Evolutionary conservation across 1,140 invertebrate genomes (phyloP).

Genomic region (Bombus impatiens): DNA sequence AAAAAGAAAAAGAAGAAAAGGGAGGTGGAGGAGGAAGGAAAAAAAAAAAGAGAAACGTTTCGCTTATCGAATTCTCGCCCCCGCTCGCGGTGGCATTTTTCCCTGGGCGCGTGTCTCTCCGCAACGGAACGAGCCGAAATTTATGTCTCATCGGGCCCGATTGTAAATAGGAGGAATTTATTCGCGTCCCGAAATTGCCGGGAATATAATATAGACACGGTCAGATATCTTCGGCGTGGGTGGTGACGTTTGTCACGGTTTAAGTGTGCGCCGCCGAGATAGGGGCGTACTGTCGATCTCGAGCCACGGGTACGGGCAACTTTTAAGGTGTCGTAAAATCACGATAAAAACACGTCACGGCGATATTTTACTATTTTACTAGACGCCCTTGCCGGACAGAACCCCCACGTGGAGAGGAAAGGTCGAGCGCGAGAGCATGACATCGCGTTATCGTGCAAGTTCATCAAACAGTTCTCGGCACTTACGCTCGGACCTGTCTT

Average conservation of each 20-base stretch:
- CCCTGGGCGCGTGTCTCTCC: too few relatives aligned
- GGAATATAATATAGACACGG: constrained; percentile 54
- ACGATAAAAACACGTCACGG: constrained; percentile 56
- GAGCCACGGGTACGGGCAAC: constrained; percentile 30
- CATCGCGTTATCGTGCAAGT: constrained; percentile 34
- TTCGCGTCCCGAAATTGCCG: constrained; percentile 62
- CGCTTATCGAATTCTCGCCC: constrained; percentile 32
- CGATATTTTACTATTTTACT: constrained; percentile 71
- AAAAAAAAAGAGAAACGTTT: neutral
- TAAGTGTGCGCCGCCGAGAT: constrained; percentile 64
- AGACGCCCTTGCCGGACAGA: constrained; percentile 51
- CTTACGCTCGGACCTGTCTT: neutral
- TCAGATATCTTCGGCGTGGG: constrained; percentile 64
- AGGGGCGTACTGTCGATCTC: constrained; percentile 59
- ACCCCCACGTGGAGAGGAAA: constrained; percentile 58
- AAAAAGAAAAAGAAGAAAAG: neutral
- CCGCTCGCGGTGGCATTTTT: constrained; percentile 33
- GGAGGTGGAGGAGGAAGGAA: neutral
- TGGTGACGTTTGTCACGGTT: constrained; percentile 69
- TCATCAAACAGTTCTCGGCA: neutral
- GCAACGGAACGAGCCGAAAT: constrained; percentile 31
- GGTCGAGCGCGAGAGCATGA: neutral
- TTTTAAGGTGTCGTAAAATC: constrained; percentile 67
- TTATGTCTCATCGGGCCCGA: constrained; percentile 55
- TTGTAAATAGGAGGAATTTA: constrained; percentile 65